Evolutionary conservation across 1,140 invertebrate genomes (phyloP).

Genomic region (Galleria mellonella): DNA sequence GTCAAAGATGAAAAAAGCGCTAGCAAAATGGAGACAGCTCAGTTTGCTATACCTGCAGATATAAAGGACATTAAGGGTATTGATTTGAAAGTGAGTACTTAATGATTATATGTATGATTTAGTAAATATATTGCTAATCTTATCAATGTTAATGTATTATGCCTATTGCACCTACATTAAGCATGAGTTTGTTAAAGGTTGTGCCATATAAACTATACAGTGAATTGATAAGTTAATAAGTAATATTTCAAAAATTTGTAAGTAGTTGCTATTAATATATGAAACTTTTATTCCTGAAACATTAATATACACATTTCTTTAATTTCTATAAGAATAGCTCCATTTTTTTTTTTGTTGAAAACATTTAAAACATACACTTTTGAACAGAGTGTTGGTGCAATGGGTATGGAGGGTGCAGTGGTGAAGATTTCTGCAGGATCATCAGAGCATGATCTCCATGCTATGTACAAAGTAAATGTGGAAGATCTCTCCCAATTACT

Average conservation of each 20-base stretch:
- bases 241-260: too few relatives aligned
- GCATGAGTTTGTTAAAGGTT: too few relatives aligned
- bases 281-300: too few relatives aligned
- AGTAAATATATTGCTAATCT: slow-evolving; percentile 4
- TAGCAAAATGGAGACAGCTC: slow-evolving; percentile 53
- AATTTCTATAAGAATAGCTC: too few relatives aligned
- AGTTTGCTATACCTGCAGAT: slow-evolving; percentile 65
- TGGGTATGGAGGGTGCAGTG: slow-evolving; percentile 84
- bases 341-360: too few relatives aligned
- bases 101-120: slow-evolving; percentile 1
- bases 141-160: too few relatives aligned
- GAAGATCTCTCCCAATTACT: slow-evolving; percentile 88
- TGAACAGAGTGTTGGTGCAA: slow-evolving; percentile 59
- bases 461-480: slow-evolving; percentile 90
- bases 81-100: slow-evolving; percentile 57
- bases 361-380: neutral
- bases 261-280: too few relatives aligned
- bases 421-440: slow-evolving; percentile 82
- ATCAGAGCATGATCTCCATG: slow-evolving; percentile 82
- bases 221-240: too few relatives aligned
- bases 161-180: too few relatives aligned
- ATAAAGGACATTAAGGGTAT: slow-evolving; percentile 67
- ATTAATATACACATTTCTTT: too few relatives aligned
- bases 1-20: slow-evolving; percentile 63
- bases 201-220: too few relatives aligned